Base-by-base conservation (phyloP, 2,797 vertebrate genomes). In the Echeneis naucrates region DNA sequence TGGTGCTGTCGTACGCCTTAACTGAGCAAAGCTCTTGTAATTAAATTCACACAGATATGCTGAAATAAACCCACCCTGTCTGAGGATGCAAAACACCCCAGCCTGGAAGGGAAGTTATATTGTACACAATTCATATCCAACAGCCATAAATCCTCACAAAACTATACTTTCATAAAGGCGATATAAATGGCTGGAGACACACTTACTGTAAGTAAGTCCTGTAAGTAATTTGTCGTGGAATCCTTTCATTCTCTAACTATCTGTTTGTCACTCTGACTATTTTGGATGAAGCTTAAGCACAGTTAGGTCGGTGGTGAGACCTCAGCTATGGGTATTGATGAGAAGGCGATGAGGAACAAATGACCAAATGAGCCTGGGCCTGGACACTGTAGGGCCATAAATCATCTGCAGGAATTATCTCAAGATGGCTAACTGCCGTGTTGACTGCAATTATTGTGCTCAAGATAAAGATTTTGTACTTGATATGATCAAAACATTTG, bases 1-100 rank as follows among this genome's bases (percentile, higher is more conserved):
- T 72, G 82, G 81, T 82, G 82, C 88, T 83, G 85, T 89, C 87
- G 83, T 78, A 77, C 82, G 85, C 87, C 77, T 89, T 81, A 86
- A 90, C 86, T 82, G 66, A 87, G 84, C 66, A 72, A 82, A 90
- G 80, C 81, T 82, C 90, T 90, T 91, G 87, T 91, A 93, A 93
- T 93, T 93, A 93, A 90, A 91, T 80, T 77, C 92, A 91, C 89
- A 88, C 91, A 92, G 90, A 92, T 89, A 92, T 90, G 89, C 87
- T 42, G 84, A 83, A 90, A 84, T 85, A 78, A 88, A 91, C 83
- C 88, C 76, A 79, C 80, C 76, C 77, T 48, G 87, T 88, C 83
- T 81, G 66, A 84, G 64, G 84, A 90, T 84, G 87, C 81, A 81
- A 91, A 91, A 90, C 80, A 87, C 82, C 74, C 57, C 67, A 73